Conservation (phyloP, 2,113 vertebrate genomes). For the Chaetura pelagica region DNA sequence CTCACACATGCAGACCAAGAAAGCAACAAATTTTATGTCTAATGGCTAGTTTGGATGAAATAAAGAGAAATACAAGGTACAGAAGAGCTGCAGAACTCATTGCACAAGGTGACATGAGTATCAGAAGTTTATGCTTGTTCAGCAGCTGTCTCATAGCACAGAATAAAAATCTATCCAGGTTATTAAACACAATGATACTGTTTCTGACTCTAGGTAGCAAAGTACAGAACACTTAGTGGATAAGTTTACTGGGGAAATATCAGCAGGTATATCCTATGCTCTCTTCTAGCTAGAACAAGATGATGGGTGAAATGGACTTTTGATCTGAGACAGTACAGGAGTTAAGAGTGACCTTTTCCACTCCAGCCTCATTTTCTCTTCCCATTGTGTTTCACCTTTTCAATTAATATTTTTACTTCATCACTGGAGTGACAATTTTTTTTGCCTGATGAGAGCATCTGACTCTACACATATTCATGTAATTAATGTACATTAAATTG, state of each 20-base stretch:
- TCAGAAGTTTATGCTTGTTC: background rate
- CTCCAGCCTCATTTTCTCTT: background rate
- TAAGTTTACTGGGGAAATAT: background rate
- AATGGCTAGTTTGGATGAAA: background rate
- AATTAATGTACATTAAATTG: background rate
- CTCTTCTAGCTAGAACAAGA: background rate
- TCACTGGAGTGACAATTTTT: background rate
- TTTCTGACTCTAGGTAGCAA: background rate
- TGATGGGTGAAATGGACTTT: rapidly evolving
- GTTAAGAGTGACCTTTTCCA: background rate
- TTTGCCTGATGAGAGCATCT: background rate
- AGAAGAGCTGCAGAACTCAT: background rate
- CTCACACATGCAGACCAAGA: background rate
- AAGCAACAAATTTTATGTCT: background rate
- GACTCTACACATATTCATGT: background rate
- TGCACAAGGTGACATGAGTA: rapidly evolving
- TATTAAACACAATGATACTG: background rate
- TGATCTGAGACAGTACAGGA: background rate
- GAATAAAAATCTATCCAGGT: background rate
- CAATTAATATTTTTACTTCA: background rate
- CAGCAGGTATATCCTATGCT: background rate
- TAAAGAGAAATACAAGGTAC: background rate
- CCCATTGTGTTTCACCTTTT: background rate
- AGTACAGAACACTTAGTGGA: background rate
- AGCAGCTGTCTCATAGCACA: background rate